Evolutionary conservation across 2,797 vertebrate genomes (phyloP).

Genomic region (Hydrolagus colliei): DNA sequence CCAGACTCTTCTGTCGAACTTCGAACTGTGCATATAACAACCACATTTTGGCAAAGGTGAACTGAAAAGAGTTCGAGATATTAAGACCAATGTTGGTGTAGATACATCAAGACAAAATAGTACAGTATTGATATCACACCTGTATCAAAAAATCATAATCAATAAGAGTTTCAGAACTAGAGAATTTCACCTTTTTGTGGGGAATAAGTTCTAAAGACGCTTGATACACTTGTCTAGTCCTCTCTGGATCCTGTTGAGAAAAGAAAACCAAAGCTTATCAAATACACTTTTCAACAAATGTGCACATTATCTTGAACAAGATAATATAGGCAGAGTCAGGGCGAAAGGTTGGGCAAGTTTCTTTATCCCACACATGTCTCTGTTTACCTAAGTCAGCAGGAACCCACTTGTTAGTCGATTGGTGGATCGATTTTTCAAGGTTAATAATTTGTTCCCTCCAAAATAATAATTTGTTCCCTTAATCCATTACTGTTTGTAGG

Average conservation of each 20-base stretch:
- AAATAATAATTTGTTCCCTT: too few species aligned
- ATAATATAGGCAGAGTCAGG: too few species aligned
- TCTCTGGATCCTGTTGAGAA: constrained; percentile 72
- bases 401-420: too few species aligned
- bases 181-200: constrained; percentile 82
- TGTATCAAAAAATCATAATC: neutral
- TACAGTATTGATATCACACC: neutral
- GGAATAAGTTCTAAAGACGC: constrained; percentile 88
- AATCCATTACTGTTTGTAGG: too few species aligned
- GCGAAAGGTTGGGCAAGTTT: too few species aligned
- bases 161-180: neutral
- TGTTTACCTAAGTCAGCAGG: too few species aligned
- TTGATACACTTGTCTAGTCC: constrained; percentile 89
- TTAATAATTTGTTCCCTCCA: too few species aligned
- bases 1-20: constrained; percentile 92
- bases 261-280: neutral
- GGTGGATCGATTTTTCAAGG: too few species aligned
- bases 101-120: neutral
- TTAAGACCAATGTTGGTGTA: neutral
- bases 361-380: too few species aligned
- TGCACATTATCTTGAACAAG: too few species aligned
- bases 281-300: neutral
- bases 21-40: constrained; percentile 86
- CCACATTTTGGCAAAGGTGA: constrained; percentile 97
- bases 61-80: constrained; percentile 57